Conservation (phyloP, 2,113 vertebrate species). For the Poeciliopsis occidentalis region DNA sequence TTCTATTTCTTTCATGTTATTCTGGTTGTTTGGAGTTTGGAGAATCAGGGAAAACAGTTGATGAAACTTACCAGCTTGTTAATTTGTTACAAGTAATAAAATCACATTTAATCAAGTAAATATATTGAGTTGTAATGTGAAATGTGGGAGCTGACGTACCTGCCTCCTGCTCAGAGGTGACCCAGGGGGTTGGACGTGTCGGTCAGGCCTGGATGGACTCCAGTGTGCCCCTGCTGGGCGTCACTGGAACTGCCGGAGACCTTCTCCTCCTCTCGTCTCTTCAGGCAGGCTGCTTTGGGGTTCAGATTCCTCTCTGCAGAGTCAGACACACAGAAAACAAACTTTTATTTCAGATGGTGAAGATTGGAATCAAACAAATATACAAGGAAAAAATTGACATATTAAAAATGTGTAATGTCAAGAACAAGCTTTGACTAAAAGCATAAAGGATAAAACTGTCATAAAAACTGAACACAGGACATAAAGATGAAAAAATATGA, state of each 20-base stretch:
- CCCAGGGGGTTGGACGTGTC: slow-evolving; percentile 98
- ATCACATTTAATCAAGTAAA: too few species aligned
- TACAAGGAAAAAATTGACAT: not conserved
- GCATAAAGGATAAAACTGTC: not conserved
- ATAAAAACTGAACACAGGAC: not conserved
- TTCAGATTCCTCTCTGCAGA: slow-evolving; percentile 93
- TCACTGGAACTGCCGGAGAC: slow-evolving; percentile 92
- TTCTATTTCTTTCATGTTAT: too few species aligned
- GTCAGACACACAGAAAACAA: slow-evolving; percentile 14
- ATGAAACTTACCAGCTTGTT: too few species aligned
- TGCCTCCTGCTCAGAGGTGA: slow-evolving; percentile 62
- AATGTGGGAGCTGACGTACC: slow-evolving; percentile 34
- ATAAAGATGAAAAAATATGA: not conserved
- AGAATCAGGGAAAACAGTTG: too few species aligned
- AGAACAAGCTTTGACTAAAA: not conserved
- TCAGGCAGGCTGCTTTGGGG: slow-evolving; percentile 99
- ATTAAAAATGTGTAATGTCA: not conserved
- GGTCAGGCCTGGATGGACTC: slow-evolving; percentile 90
- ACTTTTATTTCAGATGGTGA: not conserved
- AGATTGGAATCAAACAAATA: not conserved
- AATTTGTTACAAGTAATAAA: too few species aligned
- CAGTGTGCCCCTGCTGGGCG: slow-evolving; percentile 87
- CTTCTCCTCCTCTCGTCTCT: slow-evolving; percentile 98
- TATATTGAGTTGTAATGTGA: too few species aligned
- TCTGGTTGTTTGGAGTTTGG: too few species aligned